Conservation (phyloP, 1,140 invertebrate genomes). For the Heliothis virescens region DNA sequence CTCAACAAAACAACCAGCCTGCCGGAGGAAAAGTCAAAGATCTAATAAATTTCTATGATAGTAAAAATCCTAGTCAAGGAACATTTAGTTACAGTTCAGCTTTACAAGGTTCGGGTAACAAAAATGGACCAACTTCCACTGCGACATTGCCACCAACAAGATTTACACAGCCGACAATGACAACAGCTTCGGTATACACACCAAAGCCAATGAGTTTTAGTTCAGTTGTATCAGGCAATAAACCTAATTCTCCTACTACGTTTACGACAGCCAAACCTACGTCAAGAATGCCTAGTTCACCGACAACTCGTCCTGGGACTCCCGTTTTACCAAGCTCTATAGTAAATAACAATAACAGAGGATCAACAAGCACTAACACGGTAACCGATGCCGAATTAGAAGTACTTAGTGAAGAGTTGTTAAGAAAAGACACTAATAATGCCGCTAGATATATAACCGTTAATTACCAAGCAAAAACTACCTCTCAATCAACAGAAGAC, state of each 20-base stretch:
- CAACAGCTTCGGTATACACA: conserved; percentile 41
- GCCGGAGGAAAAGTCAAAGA: conserved; percentile 76
- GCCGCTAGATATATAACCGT: conserved; percentile 89
- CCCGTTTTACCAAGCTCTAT: conserved; percentile 81
- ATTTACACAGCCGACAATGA: conserved; percentile 27
- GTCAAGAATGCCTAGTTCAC: conserved; percentile 53
- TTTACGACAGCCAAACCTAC: conserved; percentile 57
- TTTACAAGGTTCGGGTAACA: conserved; percentile 62
- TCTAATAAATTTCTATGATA: conserved; percentile 78
- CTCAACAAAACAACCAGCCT: conserved; percentile 36
- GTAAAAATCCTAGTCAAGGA: conserved; percentile 57
- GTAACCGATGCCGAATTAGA: conserved; percentile 87
- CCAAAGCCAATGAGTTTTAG: conserved; percentile 74
- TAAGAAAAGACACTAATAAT: conserved; percentile 90
- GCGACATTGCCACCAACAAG: conserved; percentile 36
- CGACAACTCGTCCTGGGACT: conserved; percentile 60
- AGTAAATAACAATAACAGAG: conserved; percentile 68
- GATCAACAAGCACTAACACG: conserved; percentile 59
- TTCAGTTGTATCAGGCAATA: conserved; percentile 66
- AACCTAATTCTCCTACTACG: conserved; percentile 47
- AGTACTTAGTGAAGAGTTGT: conserved; percentile 90
- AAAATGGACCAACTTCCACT: conserved; percentile 47
- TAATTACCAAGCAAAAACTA: conserved; percentile 91
- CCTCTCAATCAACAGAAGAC: conserved; percentile 89
- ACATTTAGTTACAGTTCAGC: conserved; percentile 77